These are phyloP conservation scores for Siniperca obscura DNA, from an alignment of 2,797 vertebrate species.

Conservation along the genomic window DNA sequence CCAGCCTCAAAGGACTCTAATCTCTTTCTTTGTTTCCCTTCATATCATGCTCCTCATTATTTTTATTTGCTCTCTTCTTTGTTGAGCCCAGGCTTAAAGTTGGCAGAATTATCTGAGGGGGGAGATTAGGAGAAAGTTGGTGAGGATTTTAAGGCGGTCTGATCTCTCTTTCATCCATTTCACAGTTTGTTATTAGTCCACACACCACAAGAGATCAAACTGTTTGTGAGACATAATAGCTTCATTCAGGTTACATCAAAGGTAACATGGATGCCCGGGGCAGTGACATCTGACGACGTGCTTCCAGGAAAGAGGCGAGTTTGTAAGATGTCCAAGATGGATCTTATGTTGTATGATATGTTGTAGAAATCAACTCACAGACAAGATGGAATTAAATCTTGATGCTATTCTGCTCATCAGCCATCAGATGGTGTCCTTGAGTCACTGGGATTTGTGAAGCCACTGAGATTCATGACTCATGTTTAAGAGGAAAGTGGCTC, in stretches of 20 bases:
- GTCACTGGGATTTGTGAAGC: conserved; percentile 43
- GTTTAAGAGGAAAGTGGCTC: conserved; percentile 67
- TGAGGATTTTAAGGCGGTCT: conserved; percentile 58
- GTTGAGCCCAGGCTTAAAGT: conserved; percentile 72
- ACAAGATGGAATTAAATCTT: not conserved
- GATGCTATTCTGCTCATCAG: conserved; percentile 5
- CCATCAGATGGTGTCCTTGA: conserved; percentile 82
- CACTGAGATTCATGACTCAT: conserved; percentile 55
- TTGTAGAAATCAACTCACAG: conserved; percentile 3
- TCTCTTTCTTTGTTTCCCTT: conserved; percentile 72
- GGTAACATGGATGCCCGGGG: not conserved
- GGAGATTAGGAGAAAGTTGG: conserved; percentile 72
- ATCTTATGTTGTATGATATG: conserved; percentile 31
- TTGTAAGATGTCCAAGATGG: conserved; percentile 28
- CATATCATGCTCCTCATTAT: conserved; percentile 75
- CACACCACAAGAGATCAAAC: conserved; percentile 44
- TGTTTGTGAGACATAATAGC: conserved; percentile 39
- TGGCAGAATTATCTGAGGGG: conserved; percentile 64
- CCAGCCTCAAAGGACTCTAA: conserved; percentile 71
- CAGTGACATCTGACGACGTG: conserved; percentile 44
- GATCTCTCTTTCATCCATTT: conserved; percentile 73
- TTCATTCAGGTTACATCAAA: conserved; percentile 59
- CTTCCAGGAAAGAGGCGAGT: conserved; percentile 56
- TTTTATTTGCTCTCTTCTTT: conserved; percentile 67
- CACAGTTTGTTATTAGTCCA: conserved; percentile 65